Evolutionary conservation across 2,888 invertebrate genomes (phyloP).

Genomic region (Scaptodrosophila latifasciaeformis): DNA sequence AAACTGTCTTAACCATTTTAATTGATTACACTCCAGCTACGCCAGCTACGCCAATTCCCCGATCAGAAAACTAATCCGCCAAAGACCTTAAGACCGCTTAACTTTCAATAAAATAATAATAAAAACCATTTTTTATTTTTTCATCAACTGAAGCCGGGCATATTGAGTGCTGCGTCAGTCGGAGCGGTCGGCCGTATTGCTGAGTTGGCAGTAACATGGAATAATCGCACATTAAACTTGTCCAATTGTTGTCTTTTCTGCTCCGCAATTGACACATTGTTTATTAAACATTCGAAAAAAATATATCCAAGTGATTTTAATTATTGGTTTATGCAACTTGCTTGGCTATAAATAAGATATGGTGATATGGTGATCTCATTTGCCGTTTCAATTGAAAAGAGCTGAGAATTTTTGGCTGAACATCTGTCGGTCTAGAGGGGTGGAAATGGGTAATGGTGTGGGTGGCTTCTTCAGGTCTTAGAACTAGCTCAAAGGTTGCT

Average conservation of each 20-base stretch:
- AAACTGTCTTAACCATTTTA: constrained; percentile 6
- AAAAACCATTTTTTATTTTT: too few species aligned
- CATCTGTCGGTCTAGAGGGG: constrained; percentile 25
- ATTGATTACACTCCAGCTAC: constrained; percentile 26
- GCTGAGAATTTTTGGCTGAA: constrained; percentile 14
- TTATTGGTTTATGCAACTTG: constrained; percentile 53
- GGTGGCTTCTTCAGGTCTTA: too few species aligned
- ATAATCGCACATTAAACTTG: too few species aligned
- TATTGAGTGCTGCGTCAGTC: too few species aligned
- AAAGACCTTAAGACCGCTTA: constrained; percentile 37
- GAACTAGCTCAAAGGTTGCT: too few species aligned
- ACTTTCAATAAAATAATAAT: neutral
- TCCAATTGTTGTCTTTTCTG: neutral
- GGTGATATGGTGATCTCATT: constrained; percentile 62
- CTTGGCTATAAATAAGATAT: too few species aligned
- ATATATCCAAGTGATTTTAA: constrained; percentile 58
- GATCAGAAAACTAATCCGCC: constrained; percentile 41
- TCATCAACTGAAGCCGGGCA: too few species aligned
- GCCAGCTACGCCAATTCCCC: too few species aligned
- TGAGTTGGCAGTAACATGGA: too few species aligned
- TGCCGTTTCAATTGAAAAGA: constrained; percentile 56
- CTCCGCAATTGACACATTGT: constrained; percentile 30
- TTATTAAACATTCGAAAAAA: constrained; percentile 52
- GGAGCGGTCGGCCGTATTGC: too few species aligned
- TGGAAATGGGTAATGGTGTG: too few species aligned